A percentile compares a stretch with the other conserved stretches of the same genome.
phyloP scores from a whole-genome alignment of 2,797 vertebrate genomes.

The Chanos chanos region DNA sequence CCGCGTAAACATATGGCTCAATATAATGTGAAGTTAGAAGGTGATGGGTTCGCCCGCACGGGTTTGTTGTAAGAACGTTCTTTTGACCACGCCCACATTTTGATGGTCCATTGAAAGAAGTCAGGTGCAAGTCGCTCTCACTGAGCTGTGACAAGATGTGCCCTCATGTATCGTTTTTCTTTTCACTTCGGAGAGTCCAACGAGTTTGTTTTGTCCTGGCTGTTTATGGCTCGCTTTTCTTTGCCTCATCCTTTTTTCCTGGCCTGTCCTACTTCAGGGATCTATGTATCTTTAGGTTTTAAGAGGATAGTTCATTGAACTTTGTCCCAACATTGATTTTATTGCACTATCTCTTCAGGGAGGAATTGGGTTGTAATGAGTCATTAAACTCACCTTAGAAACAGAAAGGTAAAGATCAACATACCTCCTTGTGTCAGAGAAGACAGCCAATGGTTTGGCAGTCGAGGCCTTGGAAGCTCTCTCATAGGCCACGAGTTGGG shows the following conservation, averaged over 20 bases:
- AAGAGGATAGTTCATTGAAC: conserved; percentile 8
- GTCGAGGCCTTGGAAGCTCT: not conserved
- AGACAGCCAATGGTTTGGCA: too few relatives aligned
- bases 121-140: too few relatives aligned
- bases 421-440: conserved; percentile 14
- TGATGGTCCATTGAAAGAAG: too few relatives aligned
- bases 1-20: too few relatives aligned
- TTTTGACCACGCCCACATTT: too few relatives aligned
- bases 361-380: conserved; percentile 5
- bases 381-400: conserved; percentile 1
- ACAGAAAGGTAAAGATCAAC: not conserved
- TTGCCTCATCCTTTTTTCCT: conserved; percentile 2
- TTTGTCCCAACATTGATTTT: conserved; percentile 3
- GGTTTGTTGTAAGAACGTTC: too few relatives aligned
- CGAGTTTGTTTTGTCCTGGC: not conserved
- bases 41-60: too few relatives aligned
- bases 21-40: too few relatives aligned
- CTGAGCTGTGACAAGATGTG: too few relatives aligned
- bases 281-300: not conserved
- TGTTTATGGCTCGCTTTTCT: too few relatives aligned
- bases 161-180: too few relatives aligned
- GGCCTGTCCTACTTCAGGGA: conserved; percentile 8
- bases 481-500: not conserved
- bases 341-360: not conserved
- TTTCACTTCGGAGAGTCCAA: too few relatives aligned